A percentile compares a stretch with the other conserved stretches of the same genome.
These are phyloP conservation scores for Eretmochelys imbricata DNA, from an alignment of 2,113 vertebrate species.

Conservation along the genomic window DNA sequence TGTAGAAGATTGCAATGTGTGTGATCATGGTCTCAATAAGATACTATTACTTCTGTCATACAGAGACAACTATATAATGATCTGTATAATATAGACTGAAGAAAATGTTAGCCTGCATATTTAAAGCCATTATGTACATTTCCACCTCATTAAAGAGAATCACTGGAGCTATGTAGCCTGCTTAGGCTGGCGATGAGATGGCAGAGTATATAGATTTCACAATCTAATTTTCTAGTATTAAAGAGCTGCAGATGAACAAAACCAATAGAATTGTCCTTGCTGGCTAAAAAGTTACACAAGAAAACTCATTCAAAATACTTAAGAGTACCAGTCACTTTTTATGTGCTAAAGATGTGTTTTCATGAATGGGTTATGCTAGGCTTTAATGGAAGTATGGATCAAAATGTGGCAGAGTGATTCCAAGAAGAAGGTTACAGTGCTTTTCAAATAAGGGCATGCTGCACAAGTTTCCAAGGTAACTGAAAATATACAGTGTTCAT, in stretches of 20 bases:
- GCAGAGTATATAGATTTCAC: slow-evolving; percentile 14
- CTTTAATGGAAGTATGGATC: slow-evolving; percentile 74
- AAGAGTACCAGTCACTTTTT: slow-evolving; percentile 61
- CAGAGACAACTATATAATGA: slow-evolving; percentile 21
- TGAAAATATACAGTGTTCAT: no score
- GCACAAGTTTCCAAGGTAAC: background rate
- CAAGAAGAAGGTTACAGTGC: background rate
- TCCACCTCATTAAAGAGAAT: slow-evolving; percentile 60
- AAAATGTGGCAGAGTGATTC: slow-evolving; percentile 21
- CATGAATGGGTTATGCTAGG: slow-evolving; percentile 73
- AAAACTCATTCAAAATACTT: slow-evolving; percentile 58
- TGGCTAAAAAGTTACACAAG: slow-evolving; percentile 25
- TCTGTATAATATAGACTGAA: slow-evolving; percentile 55
- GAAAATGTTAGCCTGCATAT: slow-evolving; percentile 44
- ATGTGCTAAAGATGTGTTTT: slow-evolving; percentile 76
- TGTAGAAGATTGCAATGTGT: slow-evolving; percentile 41
- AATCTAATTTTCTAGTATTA: slow-evolving; percentile 27
- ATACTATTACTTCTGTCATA: slow-evolving; percentile 34
- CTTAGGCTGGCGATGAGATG: slow-evolving; percentile 38
- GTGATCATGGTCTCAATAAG: slow-evolving; percentile 56
- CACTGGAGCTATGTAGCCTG: background rate
- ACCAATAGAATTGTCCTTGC: slow-evolving; percentile 38
- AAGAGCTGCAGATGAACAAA: slow-evolving; percentile 50
- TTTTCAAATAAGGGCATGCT: background rate
- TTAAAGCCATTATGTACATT: slow-evolving; percentile 53